Conservation (phyloP, 2,113 vertebrate species). For the Eidolon helvum region DNA sequence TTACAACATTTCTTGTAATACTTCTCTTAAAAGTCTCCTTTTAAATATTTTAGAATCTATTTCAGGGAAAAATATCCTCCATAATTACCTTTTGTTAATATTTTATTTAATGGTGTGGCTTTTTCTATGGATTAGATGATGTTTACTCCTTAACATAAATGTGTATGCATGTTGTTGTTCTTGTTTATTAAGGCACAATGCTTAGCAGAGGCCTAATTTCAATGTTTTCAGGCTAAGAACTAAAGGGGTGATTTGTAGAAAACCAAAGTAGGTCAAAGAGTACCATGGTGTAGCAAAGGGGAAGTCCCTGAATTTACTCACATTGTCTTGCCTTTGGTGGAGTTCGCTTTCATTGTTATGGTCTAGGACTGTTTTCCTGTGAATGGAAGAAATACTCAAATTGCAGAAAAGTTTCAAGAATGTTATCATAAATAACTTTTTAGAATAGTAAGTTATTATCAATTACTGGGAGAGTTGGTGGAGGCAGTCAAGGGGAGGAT, state of each 20-base stretch:
- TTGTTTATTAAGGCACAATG: not conserved
- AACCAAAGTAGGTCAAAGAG: constrained; percentile 58
- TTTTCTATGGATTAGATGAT: not conserved
- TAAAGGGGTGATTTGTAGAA: constrained; percentile 19
- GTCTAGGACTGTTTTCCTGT: constrained; percentile 77
- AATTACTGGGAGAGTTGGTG: constrained; percentile 5
- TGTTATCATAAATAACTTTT: constrained; percentile 56
- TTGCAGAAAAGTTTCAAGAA: constrained; percentile 74
- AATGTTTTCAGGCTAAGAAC: constrained; percentile 17
- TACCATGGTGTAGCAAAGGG: constrained; percentile 57
- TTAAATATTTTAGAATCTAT: constrained; percentile 12
- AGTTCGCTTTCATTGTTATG: constrained; percentile 80
- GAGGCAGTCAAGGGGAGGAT: not conserved
- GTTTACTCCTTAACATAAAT: not conserved
- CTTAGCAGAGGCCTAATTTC: not conserved
- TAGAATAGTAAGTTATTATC: constrained; percentile 70
- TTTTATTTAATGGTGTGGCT: not conserved
- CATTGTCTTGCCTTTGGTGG: constrained; percentile 79
- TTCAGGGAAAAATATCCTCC: not conserved
- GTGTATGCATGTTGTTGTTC: not conserved
- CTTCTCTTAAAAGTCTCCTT: not conserved
- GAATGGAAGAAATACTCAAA: constrained; percentile 78
- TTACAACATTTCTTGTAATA: constrained; percentile 23
- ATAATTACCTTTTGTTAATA: not conserved
- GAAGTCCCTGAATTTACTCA: constrained; percentile 74